Base-by-base conservation (phyloP, 2,888 invertebrate species). In the Dolichomitus sp. region DNA sequence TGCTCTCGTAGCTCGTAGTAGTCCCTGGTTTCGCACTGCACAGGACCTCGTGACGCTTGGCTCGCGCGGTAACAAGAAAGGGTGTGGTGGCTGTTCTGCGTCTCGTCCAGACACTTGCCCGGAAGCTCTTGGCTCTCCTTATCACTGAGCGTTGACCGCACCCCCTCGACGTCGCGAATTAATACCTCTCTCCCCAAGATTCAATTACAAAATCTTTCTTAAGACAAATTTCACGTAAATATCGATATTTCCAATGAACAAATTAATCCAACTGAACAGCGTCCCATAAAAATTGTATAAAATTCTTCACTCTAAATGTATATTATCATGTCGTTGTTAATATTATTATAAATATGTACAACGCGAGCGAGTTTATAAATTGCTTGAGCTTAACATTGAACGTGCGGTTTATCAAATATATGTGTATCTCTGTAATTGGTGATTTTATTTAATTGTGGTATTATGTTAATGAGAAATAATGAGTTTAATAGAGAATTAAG, bases 71-170 rank as follows among this genome's bases (percentile, higher is more conserved):
- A 82, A 83, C 59, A 66, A 79, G 82, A 79, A 83, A 84, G 81
- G 85, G 83, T 84, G 83, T 80, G 84, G 83, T 76, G 82, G 75
- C 57, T 70, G 73, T 66, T 69, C 61, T 65, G 74, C 42, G 54
- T 66, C 59, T 66, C 33, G 40, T 81, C 81, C 81, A 66, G 70
- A 76, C 33, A 57, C 81, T 79, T 33, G 59, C 50, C 52, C 63
- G 66, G 59, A 66, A 78, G 74, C 68, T 68, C 45, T 48, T 77
- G 75, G 74, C 68, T 68, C 45, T 57, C 72, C 69, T 42, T 45
- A 23, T 52, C 59, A 68, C 61, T 42, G 37, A 69, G 19, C 66
- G 37, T 77, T 68, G 68, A 81, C 66, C 68, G 77, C 61, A 73
- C 72, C 72, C 66, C 50, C 14, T 37, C 17, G 17, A 6, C 7